Conservation (phyloP, 2,113 vertebrate species). For the Potamarius usumacintae region DNA sequence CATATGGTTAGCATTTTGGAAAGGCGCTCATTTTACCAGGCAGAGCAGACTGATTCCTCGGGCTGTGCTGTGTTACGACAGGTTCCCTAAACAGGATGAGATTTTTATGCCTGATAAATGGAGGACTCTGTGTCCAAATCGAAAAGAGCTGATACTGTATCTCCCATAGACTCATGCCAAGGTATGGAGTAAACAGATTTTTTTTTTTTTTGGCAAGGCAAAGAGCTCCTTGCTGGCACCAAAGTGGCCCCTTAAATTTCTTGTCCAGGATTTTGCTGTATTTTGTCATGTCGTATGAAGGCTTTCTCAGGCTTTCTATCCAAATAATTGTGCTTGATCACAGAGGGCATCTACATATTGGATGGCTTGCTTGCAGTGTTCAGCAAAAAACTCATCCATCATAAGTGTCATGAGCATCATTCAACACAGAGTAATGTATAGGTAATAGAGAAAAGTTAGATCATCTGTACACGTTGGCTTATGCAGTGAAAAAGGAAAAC, state of each 20-base stretch:
- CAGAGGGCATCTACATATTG: constrained; percentile 20
- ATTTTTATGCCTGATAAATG: constrained; percentile 59
- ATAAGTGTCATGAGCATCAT: neutral
- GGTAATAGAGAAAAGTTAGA: constrained; percentile 24
- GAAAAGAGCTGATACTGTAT: constrained; percentile 55
- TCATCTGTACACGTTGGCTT: constrained; percentile 14
- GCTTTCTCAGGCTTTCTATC: constrained; percentile 18
- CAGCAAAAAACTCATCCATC: constrained; percentile 13
- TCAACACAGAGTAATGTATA: neutral
- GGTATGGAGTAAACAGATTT: constrained; percentile 55
- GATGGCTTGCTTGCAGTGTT: constrained; percentile 15
- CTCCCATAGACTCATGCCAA: constrained; percentile 54
- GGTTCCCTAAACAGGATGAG: constrained; percentile 59
- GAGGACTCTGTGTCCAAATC: constrained; percentile 38
- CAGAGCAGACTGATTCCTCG: constrained; percentile 58
- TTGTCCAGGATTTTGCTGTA: constrained; percentile 11
- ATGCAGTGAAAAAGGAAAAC: neutral
- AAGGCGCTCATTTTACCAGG: constrained; percentile 57
- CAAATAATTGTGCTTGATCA: constrained; percentile 34
- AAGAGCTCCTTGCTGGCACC: constrained; percentile 50
- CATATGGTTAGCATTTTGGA: constrained; percentile 74
- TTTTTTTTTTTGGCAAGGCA: constrained; percentile 47
- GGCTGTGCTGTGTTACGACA: constrained; percentile 51
- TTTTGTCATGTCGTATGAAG: constrained; percentile 10
- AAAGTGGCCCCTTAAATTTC: constrained; percentile 5